These are phyloP conservation scores for Rhopilema esculentum DNA, from an alignment of 30 jellyfish, hydroid and myxozoan genomes.

Conservation along the genomic window DNA sequence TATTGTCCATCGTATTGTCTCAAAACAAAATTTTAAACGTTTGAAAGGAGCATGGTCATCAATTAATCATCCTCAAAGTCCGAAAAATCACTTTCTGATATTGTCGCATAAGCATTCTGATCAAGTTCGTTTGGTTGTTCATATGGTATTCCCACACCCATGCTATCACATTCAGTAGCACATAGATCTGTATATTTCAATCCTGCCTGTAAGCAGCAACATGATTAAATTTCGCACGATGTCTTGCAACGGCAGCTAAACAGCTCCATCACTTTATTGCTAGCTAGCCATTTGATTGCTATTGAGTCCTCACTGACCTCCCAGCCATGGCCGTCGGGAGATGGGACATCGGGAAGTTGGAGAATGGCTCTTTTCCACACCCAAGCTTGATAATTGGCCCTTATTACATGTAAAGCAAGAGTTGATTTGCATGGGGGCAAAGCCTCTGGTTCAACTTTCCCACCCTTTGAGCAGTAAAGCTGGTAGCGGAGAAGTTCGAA, in stretches of 20 bases:
- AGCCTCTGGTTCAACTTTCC: conserved; percentile 54
- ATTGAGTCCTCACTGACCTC: conserved; percentile 24
- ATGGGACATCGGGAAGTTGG: conserved; percentile 51
- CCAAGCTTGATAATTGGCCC: conserved; percentile 64
- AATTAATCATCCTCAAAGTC: conserved; percentile 45
- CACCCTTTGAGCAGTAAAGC: conserved; percentile 35
- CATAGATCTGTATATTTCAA: too few species aligned
- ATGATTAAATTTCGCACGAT: conserved; percentile 3
- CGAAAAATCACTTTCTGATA: conserved; percentile 27
- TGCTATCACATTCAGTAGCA: conserved; percentile 15
- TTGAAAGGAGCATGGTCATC: too few species aligned
- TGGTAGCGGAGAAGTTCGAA: conserved; percentile 39
- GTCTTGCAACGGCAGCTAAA: conserved; percentile 30
- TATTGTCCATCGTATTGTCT: too few species aligned
- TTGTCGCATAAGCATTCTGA: too few species aligned
- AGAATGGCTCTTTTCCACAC: conserved; percentile 60
- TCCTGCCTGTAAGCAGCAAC: conserved; percentile 53
- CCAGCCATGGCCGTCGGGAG: conserved; percentile 68
- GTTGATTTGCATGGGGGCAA: conserved; percentile 39
- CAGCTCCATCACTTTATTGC: conserved; percentile 16
- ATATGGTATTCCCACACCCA: too few species aligned
- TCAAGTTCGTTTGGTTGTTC: too few species aligned
- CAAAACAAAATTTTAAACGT: too few species aligned
- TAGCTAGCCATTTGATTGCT: conserved; percentile 52
- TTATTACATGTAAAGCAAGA: conserved; percentile 4